Evolutionary conservation across 2,113 vertebrate species (phyloP).

Genomic region (Takifugu bimaculatus): DNA sequence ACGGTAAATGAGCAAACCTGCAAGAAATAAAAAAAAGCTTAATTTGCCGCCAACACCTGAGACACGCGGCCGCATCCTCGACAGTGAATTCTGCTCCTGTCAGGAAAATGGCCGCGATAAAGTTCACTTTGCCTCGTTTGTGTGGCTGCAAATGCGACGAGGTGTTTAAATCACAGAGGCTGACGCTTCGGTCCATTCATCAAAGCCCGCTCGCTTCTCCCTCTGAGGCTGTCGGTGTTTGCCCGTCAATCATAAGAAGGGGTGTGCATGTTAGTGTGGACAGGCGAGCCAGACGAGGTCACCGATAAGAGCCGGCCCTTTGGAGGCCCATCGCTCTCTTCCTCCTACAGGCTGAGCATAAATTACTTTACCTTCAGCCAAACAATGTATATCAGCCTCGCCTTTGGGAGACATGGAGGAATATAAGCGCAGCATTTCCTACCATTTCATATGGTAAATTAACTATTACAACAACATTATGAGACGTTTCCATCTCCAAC

Average conservation of each 20-base stretch:
- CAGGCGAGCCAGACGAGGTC: constrained; percentile 56
- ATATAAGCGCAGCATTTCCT: too few species aligned
- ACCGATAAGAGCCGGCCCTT: constrained; percentile 58
- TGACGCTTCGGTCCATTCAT: constrained; percentile 54
- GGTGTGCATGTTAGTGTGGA: constrained; percentile 16
- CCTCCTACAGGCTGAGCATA: constrained; percentile 57
- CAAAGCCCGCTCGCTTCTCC: constrained; percentile 41
- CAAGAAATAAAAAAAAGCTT: too few species aligned
- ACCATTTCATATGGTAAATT: too few species aligned
- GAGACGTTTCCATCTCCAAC: too few species aligned
- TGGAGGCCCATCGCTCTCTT: constrained; percentile 60
- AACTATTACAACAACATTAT: too few species aligned
- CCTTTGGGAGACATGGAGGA: too few species aligned
- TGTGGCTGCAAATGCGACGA: constrained; percentile 43
- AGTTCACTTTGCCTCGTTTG: constrained; percentile 29
- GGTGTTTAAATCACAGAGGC: constrained; percentile 52
- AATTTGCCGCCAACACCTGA: constrained; percentile 12
- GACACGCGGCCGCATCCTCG: constrained; percentile 12
- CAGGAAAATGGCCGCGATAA: constrained; percentile 35
- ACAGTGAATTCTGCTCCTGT: constrained; percentile 34
- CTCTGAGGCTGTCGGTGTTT: constrained; percentile 53
- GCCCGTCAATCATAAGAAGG: constrained; percentile 58
- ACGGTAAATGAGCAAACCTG: too few species aligned
- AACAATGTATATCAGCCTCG: neutral
- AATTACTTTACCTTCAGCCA: constrained; percentile 55